Conservation (phyloP, 2,797 vertebrate species). For the Girardinus metallicus region DNA sequence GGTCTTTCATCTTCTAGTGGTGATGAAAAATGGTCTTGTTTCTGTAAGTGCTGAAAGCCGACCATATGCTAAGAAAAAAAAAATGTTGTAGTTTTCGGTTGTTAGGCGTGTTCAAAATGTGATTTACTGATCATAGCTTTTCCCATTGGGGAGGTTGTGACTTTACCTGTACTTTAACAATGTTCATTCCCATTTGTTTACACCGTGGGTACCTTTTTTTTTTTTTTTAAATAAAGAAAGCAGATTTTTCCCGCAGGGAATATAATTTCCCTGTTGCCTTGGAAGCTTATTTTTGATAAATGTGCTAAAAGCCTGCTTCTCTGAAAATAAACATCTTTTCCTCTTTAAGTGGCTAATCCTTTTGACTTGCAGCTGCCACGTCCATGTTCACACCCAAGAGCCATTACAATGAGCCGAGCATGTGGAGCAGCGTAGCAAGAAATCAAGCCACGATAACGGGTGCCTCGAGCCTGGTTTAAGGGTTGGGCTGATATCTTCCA, state of each 20-base stretch:
- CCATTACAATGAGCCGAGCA: conserved; percentile 72
- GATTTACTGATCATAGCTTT: conserved; percentile 54
- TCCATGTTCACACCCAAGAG: conserved; percentile 72
- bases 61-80: conserved; percentile 33
- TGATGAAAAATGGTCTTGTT: conserved; percentile 44
- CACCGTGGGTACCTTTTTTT: conserved; percentile 32
- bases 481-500: conserved; percentile 74
- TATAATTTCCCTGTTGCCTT: conserved; percentile 53
- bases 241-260: conserved; percentile 47
- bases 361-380: conserved; percentile 72
- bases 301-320: conserved; percentile 60
- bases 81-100: conserved; percentile 17
- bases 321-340: conserved; percentile 68
- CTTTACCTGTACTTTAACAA: conserved; percentile 49
- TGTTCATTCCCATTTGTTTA: conserved; percentile 52
- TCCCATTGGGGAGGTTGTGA: conserved; percentile 38
- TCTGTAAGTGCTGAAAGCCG: conserved; percentile 43
- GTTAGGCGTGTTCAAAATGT: conserved; percentile 32
- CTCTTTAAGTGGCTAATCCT: conserved; percentile 73
- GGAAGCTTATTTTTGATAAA: conserved; percentile 69
- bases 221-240: conserved; percentile 23
- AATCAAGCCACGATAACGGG: conserved; percentile 77
- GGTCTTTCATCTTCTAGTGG: conserved; percentile 46
- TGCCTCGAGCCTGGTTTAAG: conserved; percentile 72
- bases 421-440: conserved; percentile 75